Percentiles rank a stretch among this genome's conserved stretches.
Conservation (phyloP, 2,888 invertebrate genomes). For the Lasioglossum villosulum region DNA sequence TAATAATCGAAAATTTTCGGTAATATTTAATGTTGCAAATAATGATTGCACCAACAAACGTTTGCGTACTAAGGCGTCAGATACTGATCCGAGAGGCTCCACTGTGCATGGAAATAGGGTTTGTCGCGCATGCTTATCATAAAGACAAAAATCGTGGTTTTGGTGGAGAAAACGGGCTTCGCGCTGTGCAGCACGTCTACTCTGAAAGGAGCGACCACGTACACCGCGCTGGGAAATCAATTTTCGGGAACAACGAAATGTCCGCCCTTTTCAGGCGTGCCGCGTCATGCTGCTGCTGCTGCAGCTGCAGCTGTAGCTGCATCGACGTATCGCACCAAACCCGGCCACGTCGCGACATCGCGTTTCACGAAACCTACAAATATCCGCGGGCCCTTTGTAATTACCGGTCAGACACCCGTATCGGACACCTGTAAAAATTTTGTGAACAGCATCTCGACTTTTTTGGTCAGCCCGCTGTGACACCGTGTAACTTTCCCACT, state of each 20-base stretch:
- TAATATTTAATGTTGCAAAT: not conserved
- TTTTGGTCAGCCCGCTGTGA: not conserved
- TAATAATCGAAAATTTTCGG: not conserved
- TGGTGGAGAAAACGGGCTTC: not conserved
- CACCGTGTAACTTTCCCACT: not conserved
- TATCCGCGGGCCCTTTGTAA: slow-evolving; percentile 15
- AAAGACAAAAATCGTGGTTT: not conserved
- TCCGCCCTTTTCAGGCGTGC: slow-evolving; percentile 56
- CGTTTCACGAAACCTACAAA: slow-evolving; percentile 11
- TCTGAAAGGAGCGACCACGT: slow-evolving; percentile 36
- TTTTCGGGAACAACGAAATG: slow-evolving; percentile 50
- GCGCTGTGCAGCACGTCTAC: not conserved
- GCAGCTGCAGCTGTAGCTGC: not conserved
- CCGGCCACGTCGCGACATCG: not conserved
- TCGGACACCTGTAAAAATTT: not conserved
- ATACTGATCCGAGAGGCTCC: not conserved
- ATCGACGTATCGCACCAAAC: slow-evolving; percentile 26
- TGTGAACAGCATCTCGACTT: not conserved
- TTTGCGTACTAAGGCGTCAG: not conserved
- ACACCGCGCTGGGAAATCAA: slow-evolving; percentile 56
- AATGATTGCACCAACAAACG: too few species aligned
- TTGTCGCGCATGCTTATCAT: not conserved
- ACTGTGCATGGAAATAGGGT: not conserved
- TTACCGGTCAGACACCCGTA: not conserved
- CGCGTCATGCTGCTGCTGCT: slow-evolving; percentile 18